Evolutionary conservation across 2,888 invertebrate genomes (phyloP).

Genomic region (Polymixis lichenea): DNA sequence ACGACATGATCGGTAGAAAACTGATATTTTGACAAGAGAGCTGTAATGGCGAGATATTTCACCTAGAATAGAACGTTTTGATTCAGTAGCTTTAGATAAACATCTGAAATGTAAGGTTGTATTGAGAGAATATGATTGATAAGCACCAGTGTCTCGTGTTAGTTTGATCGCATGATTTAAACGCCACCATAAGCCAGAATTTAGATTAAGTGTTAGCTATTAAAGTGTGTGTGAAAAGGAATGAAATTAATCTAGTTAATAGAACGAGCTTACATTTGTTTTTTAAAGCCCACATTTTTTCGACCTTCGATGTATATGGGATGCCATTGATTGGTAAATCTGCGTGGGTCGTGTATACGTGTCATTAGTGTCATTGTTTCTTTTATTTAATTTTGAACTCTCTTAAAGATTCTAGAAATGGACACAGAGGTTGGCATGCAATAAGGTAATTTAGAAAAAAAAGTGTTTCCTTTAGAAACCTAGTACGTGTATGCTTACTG

Average conservation of each 20-base stretch:
- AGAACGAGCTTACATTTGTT: background rate
- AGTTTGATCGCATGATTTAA: background rate
- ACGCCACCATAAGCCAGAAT: constrained; percentile 1
- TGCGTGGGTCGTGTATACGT: background rate
- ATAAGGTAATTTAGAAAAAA: background rate
- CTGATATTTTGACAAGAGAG: constrained; percentile 4
- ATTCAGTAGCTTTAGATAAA: background rate
- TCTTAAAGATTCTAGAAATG: background rate
- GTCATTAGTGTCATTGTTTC: background rate
- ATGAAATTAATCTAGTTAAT: constrained; percentile 9
- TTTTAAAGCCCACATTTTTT: background rate
- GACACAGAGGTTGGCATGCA: background rate
- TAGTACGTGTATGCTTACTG: background rate
- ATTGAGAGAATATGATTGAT: background rate
- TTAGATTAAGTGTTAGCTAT: constrained; percentile 7
- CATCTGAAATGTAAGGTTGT: background rate
- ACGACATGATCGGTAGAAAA: constrained; percentile 4
- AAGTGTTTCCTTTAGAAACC: background rate
- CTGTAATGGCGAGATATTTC: constrained; percentile 19
- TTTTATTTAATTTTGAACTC: background rate
- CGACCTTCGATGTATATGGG: background rate
- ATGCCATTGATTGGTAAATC: background rate
- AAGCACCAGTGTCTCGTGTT: background rate
- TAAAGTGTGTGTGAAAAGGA: constrained; percentile 39
- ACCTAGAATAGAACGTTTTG: background rate